Conservation (phyloP, 2,888 invertebrate genomes). For the Nomada lathburiana region DNA sequence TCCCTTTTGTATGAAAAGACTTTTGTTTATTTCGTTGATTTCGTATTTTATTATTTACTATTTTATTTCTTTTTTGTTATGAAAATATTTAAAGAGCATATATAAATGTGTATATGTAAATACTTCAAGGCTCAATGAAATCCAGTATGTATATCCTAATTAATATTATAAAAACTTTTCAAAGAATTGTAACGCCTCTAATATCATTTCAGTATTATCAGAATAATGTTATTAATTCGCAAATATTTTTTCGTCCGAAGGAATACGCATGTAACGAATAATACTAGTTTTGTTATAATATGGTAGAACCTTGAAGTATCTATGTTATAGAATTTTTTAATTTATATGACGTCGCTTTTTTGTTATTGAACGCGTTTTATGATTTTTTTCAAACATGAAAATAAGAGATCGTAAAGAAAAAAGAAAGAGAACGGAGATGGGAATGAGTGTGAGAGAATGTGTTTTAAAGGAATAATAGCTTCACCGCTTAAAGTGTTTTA, state of each 20-base stretch:
- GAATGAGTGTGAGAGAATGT: slow-evolving; percentile 14
- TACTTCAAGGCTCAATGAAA: slow-evolving; percentile 36
- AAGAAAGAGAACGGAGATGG: neutral
- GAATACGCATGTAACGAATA: neutral
- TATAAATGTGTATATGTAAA: slow-evolving; percentile 17
- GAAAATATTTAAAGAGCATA: neutral
- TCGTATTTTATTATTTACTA: neutral
- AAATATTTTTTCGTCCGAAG: neutral
- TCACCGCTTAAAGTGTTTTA: slow-evolving; percentile 10
- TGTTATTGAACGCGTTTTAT: neutral
- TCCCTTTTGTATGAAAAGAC: neutral
- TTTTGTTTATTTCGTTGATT: neutral
- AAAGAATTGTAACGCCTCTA: neutral
- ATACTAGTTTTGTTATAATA: neutral
- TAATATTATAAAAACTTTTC: neutral
- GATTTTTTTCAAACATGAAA: slow-evolving; percentile 7
- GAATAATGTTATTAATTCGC: neutral
- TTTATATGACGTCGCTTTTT: slow-evolving; percentile 5
- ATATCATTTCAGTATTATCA: neutral
- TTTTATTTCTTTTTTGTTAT: slow-evolving; percentile 1
- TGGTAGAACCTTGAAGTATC: slow-evolving; percentile 27
- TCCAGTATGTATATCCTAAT: neutral
- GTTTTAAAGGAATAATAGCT: neutral
- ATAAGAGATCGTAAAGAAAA: neutral
- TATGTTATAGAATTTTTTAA: slow-evolving; percentile 8